Base-by-base conservation (phyloP, 2,888 invertebrate genomes). In the Antitype chi region DNA sequence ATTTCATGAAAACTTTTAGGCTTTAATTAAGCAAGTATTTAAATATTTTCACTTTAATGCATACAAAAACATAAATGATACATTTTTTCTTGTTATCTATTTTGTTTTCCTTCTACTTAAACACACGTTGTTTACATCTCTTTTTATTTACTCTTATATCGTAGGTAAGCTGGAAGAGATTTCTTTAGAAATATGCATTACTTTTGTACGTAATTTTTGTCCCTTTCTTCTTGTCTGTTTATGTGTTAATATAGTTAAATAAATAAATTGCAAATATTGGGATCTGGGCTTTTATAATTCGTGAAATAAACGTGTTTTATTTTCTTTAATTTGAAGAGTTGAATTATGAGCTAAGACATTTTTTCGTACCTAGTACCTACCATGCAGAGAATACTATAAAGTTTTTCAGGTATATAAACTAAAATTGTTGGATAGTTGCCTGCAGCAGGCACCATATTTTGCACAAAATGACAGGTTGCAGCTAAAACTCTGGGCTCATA, bases 391-490 rank as follows among this genome's bases (percentile, higher is more conserved):
- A 57, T 32, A 23, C 23, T 4, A 25, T 53, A 49, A 53, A 62
- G 23, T 60, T 76, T 28, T 28, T n/a, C 28, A 13, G 20, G 25
- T 53, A 32, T 53, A 43, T 63, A 23, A 57, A 81, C 38, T 38
- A 3, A 38, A 38, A 38, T 38, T 5, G 4, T 6, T 3, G 38
- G 38, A 76, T 64, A 38, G 47, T 47, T 78, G 32, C 8, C 32
- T 43, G 32, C 7, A 52, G 8, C 32, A 43, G 57, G 15, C 25
- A 11, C 57, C 9, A 76, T 60, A 59, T 49, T 6, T 82, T 59
- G 63, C 23, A 25, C 3, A 3, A 82, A 76, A 60, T 47, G 15
- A n/a, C 38, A 60, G 20, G 8, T 28, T 59, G 43, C 20, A 77
- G 13, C 52, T 20, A 64, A 25, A 66, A 77, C 28, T 64, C 17